Evolutionary conservation across 2,797 vertebrate species (phyloP), one percentile per base, ranked within the genome.

Genomic region (Danio kyathit): DNA sequence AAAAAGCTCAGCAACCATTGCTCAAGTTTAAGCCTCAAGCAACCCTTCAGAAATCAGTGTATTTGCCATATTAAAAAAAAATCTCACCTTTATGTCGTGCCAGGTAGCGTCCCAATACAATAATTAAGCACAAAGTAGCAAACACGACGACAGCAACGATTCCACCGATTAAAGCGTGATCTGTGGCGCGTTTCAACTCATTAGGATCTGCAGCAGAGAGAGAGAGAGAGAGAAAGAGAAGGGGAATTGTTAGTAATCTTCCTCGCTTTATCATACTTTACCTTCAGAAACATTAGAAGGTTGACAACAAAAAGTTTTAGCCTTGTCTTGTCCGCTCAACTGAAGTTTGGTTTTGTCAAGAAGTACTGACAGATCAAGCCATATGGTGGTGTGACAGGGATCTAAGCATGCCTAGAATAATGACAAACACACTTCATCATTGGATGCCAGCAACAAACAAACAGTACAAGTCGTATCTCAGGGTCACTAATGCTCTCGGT

Each of bases 141-240:
- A 99, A 99, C 88, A 99, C 98, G 88, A 99, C 98, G 57, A 99
- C 98, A 43, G 98, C 98, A 91, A 99, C 98, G 86, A 99, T 96
- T 88, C 98, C 98, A 89, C 98, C 98, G 90, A 99, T 99, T 91
- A 99, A 91, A 69, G 98, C 98, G 0, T 99, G 98, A 88, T 99
- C 98, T 56, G 97, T 96, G 82, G 95, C 96, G 0, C 95, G 94
- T 89, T 95, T 96, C 88, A 97, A 88, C 80, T 96, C 96, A 73
- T 98, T 99, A 79, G 97, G 97, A 95, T 99, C 98, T 99, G 16
- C 11, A 41, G 29, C 64, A 63, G 70, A 78, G 12, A 52, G 41
- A 38, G n/a, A 63, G 41, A 51, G 41, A 61, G 29, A 29, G 56
- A 65, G 65, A 7, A 81, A 76, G 57, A 70, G 63, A 87, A 65